Evolutionary conservation across 2,888 invertebrate genomes (phyloP), one percentile per base, ranked within the genome.

Genomic region (Chalcosyrphus nemorum): DNA sequence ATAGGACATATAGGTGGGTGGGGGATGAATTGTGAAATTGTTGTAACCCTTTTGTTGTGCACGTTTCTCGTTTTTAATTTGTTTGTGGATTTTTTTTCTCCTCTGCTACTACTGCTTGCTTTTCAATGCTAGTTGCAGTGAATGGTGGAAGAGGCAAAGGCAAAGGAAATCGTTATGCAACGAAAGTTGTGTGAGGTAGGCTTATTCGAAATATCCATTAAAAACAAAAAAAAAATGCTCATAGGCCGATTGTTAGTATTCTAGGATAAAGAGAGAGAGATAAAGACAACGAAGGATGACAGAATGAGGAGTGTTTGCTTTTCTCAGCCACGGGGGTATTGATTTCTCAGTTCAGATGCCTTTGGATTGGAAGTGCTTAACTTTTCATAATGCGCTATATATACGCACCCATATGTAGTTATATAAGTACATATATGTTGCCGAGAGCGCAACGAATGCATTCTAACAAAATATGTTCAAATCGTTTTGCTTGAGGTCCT

Each of bases 161-260:
- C 52, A 68, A 68, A 59, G 59, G 75, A 57, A 75, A 57, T 52
- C 43, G 68, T 76, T 76, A 76, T 68, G 76, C 76, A 76, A 76
- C 52, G 41, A 41, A 17, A 52, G 27, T 59, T 75, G 50, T 50
- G 52, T 76, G 52, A 52, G 59, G 68, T 61, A 68, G 76, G 76
- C 68, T 43, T 68, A 61, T 76, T 76, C 59, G 59, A 59, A 61
- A 68, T 66, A 54, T 57, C 76, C 76, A 76, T 76, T 61, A 68
- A 76, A 72, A 72, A 65, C 13, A 24, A 45, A 45, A 45, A 21
- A 2, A 61, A 45, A 21, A 1, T 32, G 63, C 56, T 56, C 19
- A 43, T 56, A 45, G 43, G 63, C 32, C 54, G 71, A 72, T 54
- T 65, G 56, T 74, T 65, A n/a, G 74, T 27, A 13, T 21, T 56